phyloP scores from a whole-genome alignment of 2,888 invertebrate genomes.

The Lasioglossum pauxillum region DNA sequence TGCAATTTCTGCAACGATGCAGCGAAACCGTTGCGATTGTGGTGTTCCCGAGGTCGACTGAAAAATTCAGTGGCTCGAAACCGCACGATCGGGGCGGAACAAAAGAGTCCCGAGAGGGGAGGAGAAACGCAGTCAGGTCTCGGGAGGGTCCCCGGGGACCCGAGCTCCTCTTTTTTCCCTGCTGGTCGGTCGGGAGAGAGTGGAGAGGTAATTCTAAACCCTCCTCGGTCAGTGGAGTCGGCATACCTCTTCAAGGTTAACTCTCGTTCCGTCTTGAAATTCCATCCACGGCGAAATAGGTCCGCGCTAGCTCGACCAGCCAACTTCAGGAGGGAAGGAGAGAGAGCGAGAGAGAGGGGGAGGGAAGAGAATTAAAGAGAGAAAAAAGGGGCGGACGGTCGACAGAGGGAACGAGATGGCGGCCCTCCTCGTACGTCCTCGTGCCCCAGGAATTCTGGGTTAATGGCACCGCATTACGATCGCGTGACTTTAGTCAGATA shows the following conservation, averaged over 20 bases:
- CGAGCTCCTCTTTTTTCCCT: background rate
- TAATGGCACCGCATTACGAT: conserved; percentile 73
- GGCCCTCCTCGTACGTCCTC: conserved; percentile 55
- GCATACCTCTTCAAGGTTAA: conserved; percentile 72
- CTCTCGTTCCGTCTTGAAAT: conserved; percentile 71
- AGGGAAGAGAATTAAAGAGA: background rate
- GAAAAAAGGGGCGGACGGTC: conserved; percentile 17
- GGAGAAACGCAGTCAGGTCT: conserved; percentile 7
- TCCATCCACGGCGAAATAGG: conserved; percentile 66
- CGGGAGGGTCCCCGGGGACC: conserved; percentile 7
- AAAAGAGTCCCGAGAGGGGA: conserved; percentile 1
- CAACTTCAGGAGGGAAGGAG: background rate
- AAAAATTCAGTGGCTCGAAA: background rate
- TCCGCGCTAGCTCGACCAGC: conserved; percentile 25
- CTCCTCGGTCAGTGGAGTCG: conserved; percentile 69
- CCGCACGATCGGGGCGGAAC: background rate
- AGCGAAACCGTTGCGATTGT: background rate
- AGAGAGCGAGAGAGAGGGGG: background rate
- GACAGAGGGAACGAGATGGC: conserved; percentile 25
- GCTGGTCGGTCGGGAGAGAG: conserved; percentile 6
- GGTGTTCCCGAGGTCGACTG: background rate
- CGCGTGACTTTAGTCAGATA: conserved; percentile 69
- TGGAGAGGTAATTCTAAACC: conserved; percentile 66
- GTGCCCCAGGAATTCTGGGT: conserved; percentile 70
- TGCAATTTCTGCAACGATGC: background rate